A percentile compares a stretch with the other conserved stretches of the same genome.
These are phyloP conservation scores for Amiota mariae DNA, from an alignment of 2,888 invertebrate genomes.

Conservation along the genomic window DNA sequence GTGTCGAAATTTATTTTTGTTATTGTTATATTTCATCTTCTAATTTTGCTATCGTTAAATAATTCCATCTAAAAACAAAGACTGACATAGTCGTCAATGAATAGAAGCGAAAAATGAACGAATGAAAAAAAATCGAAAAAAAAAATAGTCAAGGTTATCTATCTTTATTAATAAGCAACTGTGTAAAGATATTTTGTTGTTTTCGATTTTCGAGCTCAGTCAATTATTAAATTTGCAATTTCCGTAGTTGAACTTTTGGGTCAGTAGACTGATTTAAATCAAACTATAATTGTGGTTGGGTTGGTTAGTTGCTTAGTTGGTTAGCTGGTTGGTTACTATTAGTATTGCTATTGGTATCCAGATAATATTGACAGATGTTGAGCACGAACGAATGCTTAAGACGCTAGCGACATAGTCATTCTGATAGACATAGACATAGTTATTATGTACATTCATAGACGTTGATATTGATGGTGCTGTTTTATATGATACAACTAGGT, in stretches of 20 bases:
- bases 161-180: slow-evolving; percentile 62
- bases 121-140: slow-evolving; percentile 38
- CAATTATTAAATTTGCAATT: slow-evolving; percentile 72
- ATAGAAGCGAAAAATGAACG: background rate
- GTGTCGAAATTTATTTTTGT: slow-evolving; percentile 61
- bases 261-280: slow-evolving; percentile 71
- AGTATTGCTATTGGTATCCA: background rate
- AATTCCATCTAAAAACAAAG: slow-evolving; percentile 16
- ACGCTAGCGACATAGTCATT: background rate
- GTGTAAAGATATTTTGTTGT: slow-evolving; percentile 38
- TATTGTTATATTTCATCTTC: slow-evolving; percentile 37
- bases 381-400: slow-evolving; percentile 22
- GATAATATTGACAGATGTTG: slow-evolving; percentile 60
- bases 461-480: too few species aligned
- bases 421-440: slow-evolving; percentile 8
- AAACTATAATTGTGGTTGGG: slow-evolving; percentile 64
- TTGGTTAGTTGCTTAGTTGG: too few species aligned
- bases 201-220: slow-evolving; percentile 45
- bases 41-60: slow-evolving; percentile 15
- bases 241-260: slow-evolving; percentile 71
- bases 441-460: too few species aligned
- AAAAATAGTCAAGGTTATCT: slow-evolving; percentile 66
- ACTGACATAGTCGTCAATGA: background rate
- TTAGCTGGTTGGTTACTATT: background rate
- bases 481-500: too few species aligned